phyloP scores from a whole-genome alignment of 2,888 invertebrate genomes.

The Balanococcus diminutus region DNA sequence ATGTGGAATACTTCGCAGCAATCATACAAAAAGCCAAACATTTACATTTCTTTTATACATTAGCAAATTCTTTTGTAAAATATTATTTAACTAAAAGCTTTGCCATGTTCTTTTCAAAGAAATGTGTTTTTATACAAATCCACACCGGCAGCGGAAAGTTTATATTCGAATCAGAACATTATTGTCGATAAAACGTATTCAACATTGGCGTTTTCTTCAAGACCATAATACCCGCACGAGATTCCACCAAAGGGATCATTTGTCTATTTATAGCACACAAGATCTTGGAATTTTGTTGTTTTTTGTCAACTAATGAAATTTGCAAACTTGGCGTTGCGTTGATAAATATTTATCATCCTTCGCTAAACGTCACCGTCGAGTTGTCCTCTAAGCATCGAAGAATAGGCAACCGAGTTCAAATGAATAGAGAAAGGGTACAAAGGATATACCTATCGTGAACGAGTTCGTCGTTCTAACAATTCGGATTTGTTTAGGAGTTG shows the following conservation, averaged over 20 bases:
- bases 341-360: conserved; percentile 42
- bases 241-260: not conserved
- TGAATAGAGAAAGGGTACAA: conserved; percentile 6
- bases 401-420: not conserved
- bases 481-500: conserved; percentile 20
- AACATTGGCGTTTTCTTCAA: not conserved
- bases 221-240: not conserved
- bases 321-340: conserved; percentile 26
- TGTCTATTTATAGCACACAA: not conserved
- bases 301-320: conserved; percentile 27
- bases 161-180: conserved; percentile 25
- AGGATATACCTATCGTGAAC: conserved; percentile 24
- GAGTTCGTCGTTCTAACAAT: conserved; percentile 20
- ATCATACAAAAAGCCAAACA: conserved; percentile 25
- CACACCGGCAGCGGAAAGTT: not conserved
- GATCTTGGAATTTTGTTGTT: conserved; percentile 17
- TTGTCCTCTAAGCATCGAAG: conserved; percentile 6
- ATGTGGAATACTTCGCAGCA: not conserved
- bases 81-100: conserved; percentile 26
- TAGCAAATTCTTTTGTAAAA: conserved; percentile 6
- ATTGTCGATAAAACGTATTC: not conserved
- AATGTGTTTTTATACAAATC: not conserved
- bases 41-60: conserved; percentile 17
- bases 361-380: conserved; percentile 21
- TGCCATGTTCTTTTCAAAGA: conserved; percentile 20